Base-by-base conservation (phyloP, 2,797 vertebrate genomes). In the Pseudopleuronectes americanus region DNA sequence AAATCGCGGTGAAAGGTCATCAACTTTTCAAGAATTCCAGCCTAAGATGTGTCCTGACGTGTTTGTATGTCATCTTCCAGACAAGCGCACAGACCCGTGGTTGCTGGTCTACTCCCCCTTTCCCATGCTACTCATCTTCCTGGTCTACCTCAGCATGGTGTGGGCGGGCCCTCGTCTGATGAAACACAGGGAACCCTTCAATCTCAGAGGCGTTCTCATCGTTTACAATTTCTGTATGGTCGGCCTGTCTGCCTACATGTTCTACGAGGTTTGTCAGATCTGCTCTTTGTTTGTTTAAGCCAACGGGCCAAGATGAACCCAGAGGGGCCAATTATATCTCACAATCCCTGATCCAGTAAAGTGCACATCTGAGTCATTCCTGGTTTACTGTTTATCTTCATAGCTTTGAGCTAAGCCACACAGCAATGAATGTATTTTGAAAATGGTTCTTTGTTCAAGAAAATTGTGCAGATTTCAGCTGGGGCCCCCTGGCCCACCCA, bases 11-110 rank as follows among this genome's bases (percentile, higher is more conserved):
- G 10, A 52, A 6, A 51, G n/a, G 13, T 69, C 13, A 2, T 56
- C 5, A 9, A n/a, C 26, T 7, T 41, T 4, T 31, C 7, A 31
- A 31, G 13, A 56, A 17, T 8, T 24, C 14, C 4, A 57, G 41
- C 10, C 31, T 0, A 28, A 49, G 31, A 23, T 0, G 28, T 64
- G 31, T 19, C 17, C 7, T 43, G 10, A 55, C 12, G 0, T 4
- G 10, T 41, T 4, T 16, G 14, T 19, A 1, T 45, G 4, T 45
- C 5, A 1, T 64, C 31, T 81, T 82, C 1, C 88, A 96, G 96
- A 95, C 79, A 91, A 89, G 28, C 93, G 94, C 84, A 95, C 91
- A 0, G 93, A 95, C 51, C 86, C 84, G 0, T 95, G 94, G 94
- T 83, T 89, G 26, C 87, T 94, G 68, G 90, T 94, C 13, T 86